Percentiles rank a stretch among this genome's conserved stretches.
phyloP scores from a whole-genome alignment of 1,140 invertebrate genomes.

The Laupala kohalensis region DNA sequence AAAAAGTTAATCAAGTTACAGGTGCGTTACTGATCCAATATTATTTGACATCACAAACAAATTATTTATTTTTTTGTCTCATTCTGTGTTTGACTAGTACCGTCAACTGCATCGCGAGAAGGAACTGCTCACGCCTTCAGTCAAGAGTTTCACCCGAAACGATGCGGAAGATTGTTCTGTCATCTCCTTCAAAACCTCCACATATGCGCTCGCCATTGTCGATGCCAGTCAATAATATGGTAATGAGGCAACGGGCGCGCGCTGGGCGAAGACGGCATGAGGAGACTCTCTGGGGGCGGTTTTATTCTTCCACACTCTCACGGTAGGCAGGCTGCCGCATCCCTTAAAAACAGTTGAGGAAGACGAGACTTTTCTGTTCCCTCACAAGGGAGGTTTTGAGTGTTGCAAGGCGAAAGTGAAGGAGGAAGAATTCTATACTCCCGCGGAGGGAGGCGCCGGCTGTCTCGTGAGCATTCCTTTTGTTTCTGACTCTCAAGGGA shows the following conservation, averaged over 20 bases:
- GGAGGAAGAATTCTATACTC: neutral
- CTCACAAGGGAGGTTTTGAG: neutral
- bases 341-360: neutral
- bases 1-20: too few relatives aligned
- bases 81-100: too few relatives aligned
- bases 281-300: neutral
- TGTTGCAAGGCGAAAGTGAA: neutral
- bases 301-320: neutral
- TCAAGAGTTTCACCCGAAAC: neutral
- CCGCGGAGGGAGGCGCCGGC: neutral
- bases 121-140: too few relatives aligned
- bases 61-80: too few relatives aligned
- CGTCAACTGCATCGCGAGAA: too few relatives aligned
- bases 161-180: neutral
- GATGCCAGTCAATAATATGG: neutral
- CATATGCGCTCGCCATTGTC: neutral
- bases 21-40: too few relatives aligned
- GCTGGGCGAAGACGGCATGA: too few relatives aligned
- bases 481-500: neutral
- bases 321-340: neutral
- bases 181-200: neutral
- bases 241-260: neutral
- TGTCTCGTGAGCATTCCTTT: neutral
- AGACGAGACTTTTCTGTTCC: neutral
- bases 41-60: too few relatives aligned